Conservation (phyloP, 2,888 invertebrate genomes). For the Noctua janthe region DNA sequence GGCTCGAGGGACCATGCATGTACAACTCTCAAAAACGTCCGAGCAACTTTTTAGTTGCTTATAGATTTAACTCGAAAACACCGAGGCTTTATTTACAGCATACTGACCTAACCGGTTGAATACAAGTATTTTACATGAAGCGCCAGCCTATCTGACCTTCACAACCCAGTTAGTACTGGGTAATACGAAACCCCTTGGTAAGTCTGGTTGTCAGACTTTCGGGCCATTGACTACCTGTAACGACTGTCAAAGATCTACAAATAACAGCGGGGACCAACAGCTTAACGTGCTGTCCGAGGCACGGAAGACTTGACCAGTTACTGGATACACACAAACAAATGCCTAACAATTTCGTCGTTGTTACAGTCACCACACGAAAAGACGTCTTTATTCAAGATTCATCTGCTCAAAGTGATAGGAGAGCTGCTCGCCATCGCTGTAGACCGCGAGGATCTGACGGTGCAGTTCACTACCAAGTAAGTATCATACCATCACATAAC, state of each 20-base stretch:
- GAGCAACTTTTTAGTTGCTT: neutral
- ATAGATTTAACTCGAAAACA: neutral
- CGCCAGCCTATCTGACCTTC: too few relatives aligned
- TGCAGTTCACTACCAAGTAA: conserved; percentile 92
- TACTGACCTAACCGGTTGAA: too few relatives aligned
- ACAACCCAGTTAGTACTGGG: too few relatives aligned
- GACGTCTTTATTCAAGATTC: conserved; percentile 83
- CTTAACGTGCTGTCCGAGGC: too few relatives aligned
- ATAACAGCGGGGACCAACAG: too few relatives aligned
- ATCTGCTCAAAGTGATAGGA: conserved; percentile 92
- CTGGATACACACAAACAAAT: too few relatives aligned
- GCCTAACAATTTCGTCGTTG: neutral
- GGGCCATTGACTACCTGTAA: too few relatives aligned
- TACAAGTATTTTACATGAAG: neutral
- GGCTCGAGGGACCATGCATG: neutral
- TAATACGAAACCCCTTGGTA: too few relatives aligned
- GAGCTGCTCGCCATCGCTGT: conserved; percentile 92
- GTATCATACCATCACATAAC: conserved; percentile 69
- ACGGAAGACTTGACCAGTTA: too few relatives aligned
- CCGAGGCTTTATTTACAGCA: neutral
- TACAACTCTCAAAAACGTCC: neutral
- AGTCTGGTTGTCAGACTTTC: too few relatives aligned
- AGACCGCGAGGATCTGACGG: conserved; percentile 86
- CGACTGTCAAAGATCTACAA: too few relatives aligned
- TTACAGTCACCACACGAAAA: conserved; percentile 77